phyloP scores from a whole-genome alignment of 2,113 vertebrate genomes.

The Petroica traversi region DNA sequence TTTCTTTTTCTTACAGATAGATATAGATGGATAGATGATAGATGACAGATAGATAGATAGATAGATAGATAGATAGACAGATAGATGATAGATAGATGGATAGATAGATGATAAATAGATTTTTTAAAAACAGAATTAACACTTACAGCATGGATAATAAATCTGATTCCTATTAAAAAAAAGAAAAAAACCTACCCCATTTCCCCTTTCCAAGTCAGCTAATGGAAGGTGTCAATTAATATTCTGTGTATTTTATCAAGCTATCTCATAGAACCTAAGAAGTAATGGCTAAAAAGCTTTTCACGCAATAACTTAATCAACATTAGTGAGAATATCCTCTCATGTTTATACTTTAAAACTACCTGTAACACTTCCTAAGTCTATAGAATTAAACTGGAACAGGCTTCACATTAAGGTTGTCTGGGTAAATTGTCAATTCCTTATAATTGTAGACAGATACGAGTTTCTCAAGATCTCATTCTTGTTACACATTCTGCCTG shows the following conservation, averaged over 20 bases:
- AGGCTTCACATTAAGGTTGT: neutral
- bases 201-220: neutral
- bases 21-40: neutral
- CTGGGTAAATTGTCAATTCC: neutral
- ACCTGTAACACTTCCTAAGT: neutral
- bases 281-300: neutral
- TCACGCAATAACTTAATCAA: neutral
- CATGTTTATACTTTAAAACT: neutral
- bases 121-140: neutral
- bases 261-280: neutral
- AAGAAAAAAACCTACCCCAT: neutral
- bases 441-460: neutral
- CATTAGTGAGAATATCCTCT: neutral
- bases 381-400: neutral
- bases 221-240: neutral
- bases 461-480: neutral
- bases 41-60: neutral
- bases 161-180: neutral
- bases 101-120: neutral
- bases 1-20: neutral
- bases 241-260: neutral
- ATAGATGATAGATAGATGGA: neutral
- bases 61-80: neutral
- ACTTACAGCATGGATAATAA: neutral
- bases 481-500: neutral